These are phyloP conservation scores for Epinephelus moara DNA, from an alignment of 2,113 vertebrate species.

Conservation along the genomic window DNA sequence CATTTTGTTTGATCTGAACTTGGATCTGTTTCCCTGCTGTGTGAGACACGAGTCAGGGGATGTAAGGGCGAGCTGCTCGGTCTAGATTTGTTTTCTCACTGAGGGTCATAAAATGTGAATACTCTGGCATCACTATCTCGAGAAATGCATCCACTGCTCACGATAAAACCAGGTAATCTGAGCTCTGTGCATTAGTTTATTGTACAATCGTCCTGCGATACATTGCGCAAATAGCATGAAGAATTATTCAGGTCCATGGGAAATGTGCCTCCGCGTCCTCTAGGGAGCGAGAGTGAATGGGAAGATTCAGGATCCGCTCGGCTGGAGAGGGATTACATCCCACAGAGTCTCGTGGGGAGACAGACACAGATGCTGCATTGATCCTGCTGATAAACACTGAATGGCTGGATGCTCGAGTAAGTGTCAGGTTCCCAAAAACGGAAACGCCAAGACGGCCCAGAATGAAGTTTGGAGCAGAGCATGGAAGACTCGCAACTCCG, in stretches of 20 bases:
- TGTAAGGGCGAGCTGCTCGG: background rate
- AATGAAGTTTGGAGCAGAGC: conserved; percentile 52
- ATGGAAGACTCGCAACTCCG: conserved; percentile 25
- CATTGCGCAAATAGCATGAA: conserved; percentile 40
- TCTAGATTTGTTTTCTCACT: background rate
- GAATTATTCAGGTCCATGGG: conserved; percentile 68
- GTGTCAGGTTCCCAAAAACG: conserved; percentile 73
- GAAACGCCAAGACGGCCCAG: conserved; percentile 61
- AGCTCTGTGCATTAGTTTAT: conserved; percentile 25
- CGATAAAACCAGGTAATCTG: conserved; percentile 30
- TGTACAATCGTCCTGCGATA: conserved; percentile 11
- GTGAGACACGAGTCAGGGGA: background rate
- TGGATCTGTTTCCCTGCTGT: conserved; percentile 2
- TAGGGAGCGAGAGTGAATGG: conserved; percentile 71
- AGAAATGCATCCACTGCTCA: conserved; percentile 11
- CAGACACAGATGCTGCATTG: conserved; percentile 80
- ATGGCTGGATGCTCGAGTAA: conserved; percentile 63
- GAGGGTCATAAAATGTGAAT: background rate
- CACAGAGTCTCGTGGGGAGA: conserved; percentile 67
- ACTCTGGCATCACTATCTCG: conserved; percentile 6
- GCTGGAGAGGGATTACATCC: conserved; percentile 75
- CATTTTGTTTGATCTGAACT: conserved; percentile 38
- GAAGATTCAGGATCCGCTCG: conserved; percentile 74
- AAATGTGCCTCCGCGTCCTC: conserved; percentile 66
- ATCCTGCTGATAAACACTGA: conserved; percentile 78